A percentile compares a stretch with the other conserved stretches of the same genome.
These are phyloP conservation scores for Melanotaenia duboulayi DNA, from an alignment of 2,113 vertebrate species.

Conservation along the genomic window DNA sequence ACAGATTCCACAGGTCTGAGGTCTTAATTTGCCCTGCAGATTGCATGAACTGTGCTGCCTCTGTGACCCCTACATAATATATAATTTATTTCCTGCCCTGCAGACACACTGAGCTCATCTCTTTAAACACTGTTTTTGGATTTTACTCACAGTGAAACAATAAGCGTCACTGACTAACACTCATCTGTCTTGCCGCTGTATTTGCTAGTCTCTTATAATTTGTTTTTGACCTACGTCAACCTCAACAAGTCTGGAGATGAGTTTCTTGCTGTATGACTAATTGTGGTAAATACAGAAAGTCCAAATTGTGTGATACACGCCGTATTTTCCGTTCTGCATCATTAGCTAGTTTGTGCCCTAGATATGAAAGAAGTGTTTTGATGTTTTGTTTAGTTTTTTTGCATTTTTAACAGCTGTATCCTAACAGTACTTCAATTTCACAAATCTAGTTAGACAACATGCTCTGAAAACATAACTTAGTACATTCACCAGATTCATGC, in stretches of 20 bases:
- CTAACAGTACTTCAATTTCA: too few species aligned
- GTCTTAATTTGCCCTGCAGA: conserved; percentile 16
- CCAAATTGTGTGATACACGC: not conserved
- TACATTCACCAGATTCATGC: too few species aligned
- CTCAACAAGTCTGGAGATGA: not conserved
- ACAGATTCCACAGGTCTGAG: conserved; percentile 32
- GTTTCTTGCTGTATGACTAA: conserved; percentile 5
- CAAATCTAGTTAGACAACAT: too few species aligned
- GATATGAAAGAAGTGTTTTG: not conserved
- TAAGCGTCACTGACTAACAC: not conserved
- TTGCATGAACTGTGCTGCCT: not conserved
- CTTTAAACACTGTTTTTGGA: conserved; percentile 22
- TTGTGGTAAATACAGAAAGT: conserved; percentile 12
- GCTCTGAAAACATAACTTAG: too few species aligned
- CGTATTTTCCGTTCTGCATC: conserved; percentile 1
- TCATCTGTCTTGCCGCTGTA: not conserved
- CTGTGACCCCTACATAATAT: conserved; percentile 32
- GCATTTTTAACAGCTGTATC: too few species aligned
- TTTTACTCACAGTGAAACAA: conserved; percentile 10
- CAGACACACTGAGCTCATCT: conserved; percentile 15
- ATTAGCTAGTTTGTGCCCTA: conserved; percentile 15
- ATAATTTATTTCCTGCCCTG: conserved; percentile 41
- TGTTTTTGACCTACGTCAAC: conserved; percentile 14
- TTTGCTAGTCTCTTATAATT: conserved; percentile 15
- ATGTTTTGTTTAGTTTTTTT: too few species aligned